These are phyloP conservation scores for Aphelinus atriplicis DNA, from an alignment of 1,140 invertebrate genomes.

Conservation along the genomic window DNA sequence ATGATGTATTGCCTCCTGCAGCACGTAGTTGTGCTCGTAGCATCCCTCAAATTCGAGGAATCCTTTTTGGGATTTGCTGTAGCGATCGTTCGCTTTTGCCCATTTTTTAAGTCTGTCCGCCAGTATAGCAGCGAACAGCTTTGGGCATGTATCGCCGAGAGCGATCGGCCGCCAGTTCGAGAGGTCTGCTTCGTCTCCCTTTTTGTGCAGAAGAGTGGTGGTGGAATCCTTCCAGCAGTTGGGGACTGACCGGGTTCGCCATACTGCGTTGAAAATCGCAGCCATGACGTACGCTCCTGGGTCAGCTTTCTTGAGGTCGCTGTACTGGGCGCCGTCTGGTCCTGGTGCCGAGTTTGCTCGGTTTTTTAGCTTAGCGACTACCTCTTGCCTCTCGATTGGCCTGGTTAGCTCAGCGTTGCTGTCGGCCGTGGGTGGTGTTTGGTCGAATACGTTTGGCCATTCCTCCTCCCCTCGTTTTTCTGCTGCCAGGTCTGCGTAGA, in stretches of 20 bases:
- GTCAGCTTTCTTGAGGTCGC: neutral
- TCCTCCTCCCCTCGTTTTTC: neutral
- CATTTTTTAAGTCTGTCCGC: constrained; percentile 42
- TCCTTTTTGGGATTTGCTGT: neutral
- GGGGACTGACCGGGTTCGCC: neutral
- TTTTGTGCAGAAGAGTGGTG: constrained; percentile 55
- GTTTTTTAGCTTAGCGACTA: neutral
- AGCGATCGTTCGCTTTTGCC: constrained; percentile 28
- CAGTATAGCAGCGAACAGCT: constrained; percentile 51
- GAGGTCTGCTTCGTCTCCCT: constrained; percentile 43
- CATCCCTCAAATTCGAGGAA: too few species aligned
- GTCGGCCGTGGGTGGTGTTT: neutral
- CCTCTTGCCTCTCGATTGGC: neutral
- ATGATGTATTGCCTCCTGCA: too few species aligned
- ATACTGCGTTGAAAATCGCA: neutral
- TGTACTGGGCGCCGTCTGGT: constrained; percentile 7
- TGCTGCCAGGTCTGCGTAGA: neutral
- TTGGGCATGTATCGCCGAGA: constrained; percentile 48
- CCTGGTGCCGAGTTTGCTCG: neutral
- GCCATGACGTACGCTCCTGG: neutral
- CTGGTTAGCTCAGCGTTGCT: neutral
- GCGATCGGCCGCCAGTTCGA: constrained; percentile 56
- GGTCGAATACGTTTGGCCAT: neutral
- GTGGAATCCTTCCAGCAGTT: constrained; percentile 36
- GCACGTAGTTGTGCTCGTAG: too few species aligned